Percentiles rank a stretch among this genome's conserved stretches.
Evolutionary conservation across 2,797 vertebrate genomes (phyloP).

Genomic region (Avahi laniger): DNA sequence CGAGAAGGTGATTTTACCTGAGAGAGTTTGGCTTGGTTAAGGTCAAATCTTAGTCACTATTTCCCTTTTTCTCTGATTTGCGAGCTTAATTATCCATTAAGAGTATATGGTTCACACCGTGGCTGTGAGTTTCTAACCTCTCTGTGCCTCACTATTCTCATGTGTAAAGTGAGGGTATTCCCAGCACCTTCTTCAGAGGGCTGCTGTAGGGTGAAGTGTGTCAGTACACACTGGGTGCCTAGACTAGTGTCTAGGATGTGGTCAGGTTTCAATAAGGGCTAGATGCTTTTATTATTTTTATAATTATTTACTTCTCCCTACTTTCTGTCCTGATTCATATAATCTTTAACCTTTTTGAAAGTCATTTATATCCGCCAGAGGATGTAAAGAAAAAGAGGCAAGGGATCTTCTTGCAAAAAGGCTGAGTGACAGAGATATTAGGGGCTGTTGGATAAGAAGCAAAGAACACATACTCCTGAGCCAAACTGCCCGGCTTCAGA

Average conservation of each 20-base stretch:
- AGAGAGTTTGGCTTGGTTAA: background rate
- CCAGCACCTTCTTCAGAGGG: background rate
- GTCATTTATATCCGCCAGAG: background rate
- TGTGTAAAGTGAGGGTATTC: background rate
- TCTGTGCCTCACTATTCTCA: background rate
- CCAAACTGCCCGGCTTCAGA: background rate
- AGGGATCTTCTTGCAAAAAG: background rate
- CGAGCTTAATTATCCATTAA: background rate
- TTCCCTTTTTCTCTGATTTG: background rate
- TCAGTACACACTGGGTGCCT: background rate
- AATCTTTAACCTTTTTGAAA: background rate
- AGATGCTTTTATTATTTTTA: background rate
- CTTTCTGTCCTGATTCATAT: constrained; percentile 17
- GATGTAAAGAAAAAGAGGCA: background rate
- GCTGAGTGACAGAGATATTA: background rate
- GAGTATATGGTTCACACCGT: background rate
- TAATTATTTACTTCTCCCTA: background rate
- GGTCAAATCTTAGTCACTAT: background rate
- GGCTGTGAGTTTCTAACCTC: background rate
- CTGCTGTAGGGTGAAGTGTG: background rate
- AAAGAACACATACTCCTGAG: background rate
- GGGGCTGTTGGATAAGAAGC: background rate
- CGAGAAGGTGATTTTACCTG: background rate
- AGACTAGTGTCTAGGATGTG: background rate
- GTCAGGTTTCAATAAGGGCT: background rate